Evolutionary conservation across 2,113 vertebrate genomes (phyloP).

Genomic region (Dipodomys stephensi): DNA sequence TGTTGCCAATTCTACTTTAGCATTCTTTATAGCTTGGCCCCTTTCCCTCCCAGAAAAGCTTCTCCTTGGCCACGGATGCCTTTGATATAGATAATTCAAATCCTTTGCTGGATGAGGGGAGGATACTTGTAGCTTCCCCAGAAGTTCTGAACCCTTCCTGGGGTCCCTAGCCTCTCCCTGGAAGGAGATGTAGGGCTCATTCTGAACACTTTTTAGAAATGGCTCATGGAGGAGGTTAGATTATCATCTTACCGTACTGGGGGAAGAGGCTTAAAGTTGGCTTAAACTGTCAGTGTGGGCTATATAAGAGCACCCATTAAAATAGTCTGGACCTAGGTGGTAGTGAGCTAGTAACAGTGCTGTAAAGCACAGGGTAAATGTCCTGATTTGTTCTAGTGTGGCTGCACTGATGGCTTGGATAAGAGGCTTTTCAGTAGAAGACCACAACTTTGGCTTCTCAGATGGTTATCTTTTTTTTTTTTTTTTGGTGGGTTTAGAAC

Average conservation of each 20-base stretch:
- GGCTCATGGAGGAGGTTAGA: neutral
- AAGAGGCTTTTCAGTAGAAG: neutral
- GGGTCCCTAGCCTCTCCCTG: neutral
- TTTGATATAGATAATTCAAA: conserved; percentile 51
- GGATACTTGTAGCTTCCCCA: neutral
- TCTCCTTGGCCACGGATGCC: conserved; percentile 29
- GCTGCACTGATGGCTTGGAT: neutral
- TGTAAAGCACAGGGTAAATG: neutral
- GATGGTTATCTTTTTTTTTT: neutral
- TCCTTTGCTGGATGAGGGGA: neutral
- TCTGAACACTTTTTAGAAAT: neutral
- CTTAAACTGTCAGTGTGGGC: neutral
- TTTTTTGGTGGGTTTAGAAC: too few relatives aligned
- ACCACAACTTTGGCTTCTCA: neutral
- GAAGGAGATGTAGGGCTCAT: neutral
- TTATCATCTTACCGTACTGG: neutral
- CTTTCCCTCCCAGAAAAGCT: conserved; percentile 15
- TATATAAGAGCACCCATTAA: neutral
- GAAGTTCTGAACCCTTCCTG: neutral
- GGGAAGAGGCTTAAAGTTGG: neutral
- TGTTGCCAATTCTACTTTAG: conserved; percentile 67
- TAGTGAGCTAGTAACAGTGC: neutral
- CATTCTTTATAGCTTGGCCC: conserved; percentile 55
- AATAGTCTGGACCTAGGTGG: neutral
- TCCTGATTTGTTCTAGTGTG: neutral